Conservation (phyloP, 2,113 vertebrate species). For the Phaethornis superciliosus region DNA sequence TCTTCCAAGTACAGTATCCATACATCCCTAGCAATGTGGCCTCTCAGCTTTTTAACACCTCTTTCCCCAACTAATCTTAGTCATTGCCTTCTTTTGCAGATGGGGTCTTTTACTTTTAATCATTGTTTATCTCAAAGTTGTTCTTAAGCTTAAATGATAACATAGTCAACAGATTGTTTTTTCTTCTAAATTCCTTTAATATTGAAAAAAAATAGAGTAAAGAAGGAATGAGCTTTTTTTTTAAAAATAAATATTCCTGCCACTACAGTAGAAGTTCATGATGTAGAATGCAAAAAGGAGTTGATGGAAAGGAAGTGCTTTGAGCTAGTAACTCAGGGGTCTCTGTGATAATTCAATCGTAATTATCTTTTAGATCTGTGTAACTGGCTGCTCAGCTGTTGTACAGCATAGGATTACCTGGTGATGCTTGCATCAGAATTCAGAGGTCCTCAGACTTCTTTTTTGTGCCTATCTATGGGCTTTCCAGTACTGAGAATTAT, state of each 20-base stretch:
- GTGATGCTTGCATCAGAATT: neutral
- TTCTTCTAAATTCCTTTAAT: neutral
- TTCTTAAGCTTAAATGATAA: neutral
- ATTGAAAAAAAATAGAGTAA: neutral
- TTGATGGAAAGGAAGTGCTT: neutral
- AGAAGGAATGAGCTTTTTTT: neutral
- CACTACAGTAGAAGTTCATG: neutral
- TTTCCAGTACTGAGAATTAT: neutral
- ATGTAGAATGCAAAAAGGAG: neutral
- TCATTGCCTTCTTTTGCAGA: neutral
- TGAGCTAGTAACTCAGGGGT: rapidly evolving
- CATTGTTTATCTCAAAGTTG: neutral
- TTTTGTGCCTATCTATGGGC: neutral
- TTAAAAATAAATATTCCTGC: neutral
- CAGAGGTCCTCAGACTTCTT: neutral
- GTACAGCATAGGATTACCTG: neutral
- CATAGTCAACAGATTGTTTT: neutral
- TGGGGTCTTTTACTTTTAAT: neutral
- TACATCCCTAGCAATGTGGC: neutral
- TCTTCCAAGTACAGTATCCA: neutral
- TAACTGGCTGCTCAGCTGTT: neutral
- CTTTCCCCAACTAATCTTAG: neutral
- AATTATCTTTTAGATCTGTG: neutral
- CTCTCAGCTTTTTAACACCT: neutral
- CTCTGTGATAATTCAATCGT: neutral